Percentiles rank a stretch among this genome's conserved stretches.
phyloP scores from a whole-genome alignment of 2,888 invertebrate species.

The Rhaphigaster nebulosa region DNA sequence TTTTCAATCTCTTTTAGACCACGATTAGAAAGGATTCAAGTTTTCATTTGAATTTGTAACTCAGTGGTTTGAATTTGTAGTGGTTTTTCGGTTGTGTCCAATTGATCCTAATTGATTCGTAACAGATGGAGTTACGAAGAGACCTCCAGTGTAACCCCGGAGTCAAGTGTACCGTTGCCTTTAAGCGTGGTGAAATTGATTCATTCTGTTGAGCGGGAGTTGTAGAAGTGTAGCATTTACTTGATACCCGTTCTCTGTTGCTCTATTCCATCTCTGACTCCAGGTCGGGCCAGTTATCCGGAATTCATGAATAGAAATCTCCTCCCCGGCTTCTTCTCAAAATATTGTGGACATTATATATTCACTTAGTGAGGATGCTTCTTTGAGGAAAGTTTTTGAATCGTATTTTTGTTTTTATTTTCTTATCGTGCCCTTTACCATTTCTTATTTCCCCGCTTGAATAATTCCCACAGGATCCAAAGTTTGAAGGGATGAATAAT shows the following conservation, averaged over 20 bases:
- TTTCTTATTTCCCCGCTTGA: neutral
- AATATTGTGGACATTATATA: neutral
- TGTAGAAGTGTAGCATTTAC: neutral
- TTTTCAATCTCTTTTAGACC: neutral
- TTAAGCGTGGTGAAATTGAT: neutral
- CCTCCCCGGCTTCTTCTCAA: neutral
- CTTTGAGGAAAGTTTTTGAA: neutral
- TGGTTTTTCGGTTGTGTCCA: too few relatives aligned
- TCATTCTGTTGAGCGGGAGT: neutral
- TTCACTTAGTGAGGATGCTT: neutral
- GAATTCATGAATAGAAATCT: constrained; percentile 20
- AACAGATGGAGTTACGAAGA: too few relatives aligned
- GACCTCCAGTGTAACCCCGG: neutral
- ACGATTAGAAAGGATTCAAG: neutral
- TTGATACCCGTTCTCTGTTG: neutral
- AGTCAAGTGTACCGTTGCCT: neutral
- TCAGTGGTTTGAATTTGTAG: too few relatives aligned
- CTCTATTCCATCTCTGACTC: neutral
- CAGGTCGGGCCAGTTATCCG: neutral
- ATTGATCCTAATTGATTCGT: too few relatives aligned
- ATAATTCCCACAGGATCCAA: neutral
- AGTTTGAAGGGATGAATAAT: neutral
- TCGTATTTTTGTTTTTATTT: neutral
- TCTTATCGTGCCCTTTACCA: too few relatives aligned
- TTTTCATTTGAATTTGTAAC: too few relatives aligned